Evolutionary conservation across 2,113 vertebrate species (phyloP), one percentile per base, ranked within the genome.

Genomic region (Oceanites oceanicus): DNA sequence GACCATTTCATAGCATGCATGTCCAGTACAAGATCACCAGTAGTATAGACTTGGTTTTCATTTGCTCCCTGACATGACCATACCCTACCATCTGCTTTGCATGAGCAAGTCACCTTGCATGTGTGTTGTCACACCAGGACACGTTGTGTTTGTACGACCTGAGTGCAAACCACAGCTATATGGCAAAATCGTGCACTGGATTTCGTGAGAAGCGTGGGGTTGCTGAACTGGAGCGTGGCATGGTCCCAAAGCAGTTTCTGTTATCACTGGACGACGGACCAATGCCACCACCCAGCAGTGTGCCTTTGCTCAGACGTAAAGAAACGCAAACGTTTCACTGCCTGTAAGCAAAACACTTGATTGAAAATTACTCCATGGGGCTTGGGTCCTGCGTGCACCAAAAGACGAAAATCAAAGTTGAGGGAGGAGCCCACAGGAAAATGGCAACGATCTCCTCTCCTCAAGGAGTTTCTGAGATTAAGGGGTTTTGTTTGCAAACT

Each of bases 21-120:
- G 47, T 29, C 63, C 18, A 18, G 5, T 12, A 44, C 9, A 26
- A 36, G 50, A 56, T 15, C 88, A 82, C 32, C 36, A 58, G 44
- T 9, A 82, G 52, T 2, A 44, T 7, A 38, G 63, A 36, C 21
- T 77, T 34, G 45, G 67, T 79, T 94, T 84, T 50, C 42, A 53
- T 45, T 47, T 53, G 38, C 62, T 71, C 58, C 53, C 38, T 56
- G 74, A 85, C 84, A 45, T 22, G 2, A 42, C 30, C 44, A 9
- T 17, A 27, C 19, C 38, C 56, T n/a, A 34, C 63, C 66, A 73
- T 44, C 50, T 32, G 89, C 95, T 92, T 80, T 95, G 91, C 94
- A 92, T 92, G 95, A 78, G 12, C 42, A 44, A 80, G 13, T 75
- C 68, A 17, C 74, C 18, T 50, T 66, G 94, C 95, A 93, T 84